These are phyloP conservation scores for Drosophila carrolli DNA, from an alignment of 1,140 invertebrate genomes.

Conservation along the genomic window DNA sequence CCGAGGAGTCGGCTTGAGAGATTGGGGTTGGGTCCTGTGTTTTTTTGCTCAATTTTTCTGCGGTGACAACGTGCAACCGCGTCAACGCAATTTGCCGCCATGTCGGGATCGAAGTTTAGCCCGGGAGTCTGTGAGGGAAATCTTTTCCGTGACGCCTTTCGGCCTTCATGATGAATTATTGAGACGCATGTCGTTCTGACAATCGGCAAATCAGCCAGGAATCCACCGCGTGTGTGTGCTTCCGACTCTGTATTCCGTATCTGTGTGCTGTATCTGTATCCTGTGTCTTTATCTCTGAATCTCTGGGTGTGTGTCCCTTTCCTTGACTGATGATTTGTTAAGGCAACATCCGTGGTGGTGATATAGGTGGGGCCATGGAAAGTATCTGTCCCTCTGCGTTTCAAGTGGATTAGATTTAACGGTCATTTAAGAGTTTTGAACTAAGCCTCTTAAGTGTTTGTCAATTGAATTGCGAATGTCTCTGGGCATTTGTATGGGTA, in stretches of 20 bases:
- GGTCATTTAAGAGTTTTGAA: slow-evolving; percentile 70
- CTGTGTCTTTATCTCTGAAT: slow-evolving; percentile 23
- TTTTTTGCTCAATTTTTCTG: slow-evolving; percentile 54
- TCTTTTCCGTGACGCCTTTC: slow-evolving; percentile 57
- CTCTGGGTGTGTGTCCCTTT: slow-evolving; percentile 17
- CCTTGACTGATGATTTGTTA: slow-evolving; percentile 67
- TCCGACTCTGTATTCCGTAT: slow-evolving; percentile 19
- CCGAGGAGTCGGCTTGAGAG: slow-evolving; percentile 39
- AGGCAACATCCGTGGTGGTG: slow-evolving; percentile 13
- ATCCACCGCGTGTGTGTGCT: slow-evolving; percentile 19
- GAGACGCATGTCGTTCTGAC: slow-evolving; percentile 75
- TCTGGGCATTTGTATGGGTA: neutral
- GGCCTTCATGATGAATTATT: slow-evolving; percentile 75
- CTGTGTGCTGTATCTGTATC: slow-evolving; percentile 7
- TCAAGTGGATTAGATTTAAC: slow-evolving; percentile 69
- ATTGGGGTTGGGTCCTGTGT: slow-evolving; percentile 9
- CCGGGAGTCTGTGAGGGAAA: slow-evolving; percentile 16
- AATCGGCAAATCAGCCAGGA: slow-evolving; percentile 74
- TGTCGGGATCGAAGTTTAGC: slow-evolving; percentile 56
- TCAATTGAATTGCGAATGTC: slow-evolving; percentile 11
- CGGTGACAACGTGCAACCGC: slow-evolving; percentile 73
- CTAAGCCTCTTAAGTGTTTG: slow-evolving; percentile 70
- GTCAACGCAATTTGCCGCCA: slow-evolving; percentile 79
- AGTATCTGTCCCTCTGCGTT: slow-evolving; percentile 10
- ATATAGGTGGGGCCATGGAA: neutral